Evolutionary conservation across 2,113 vertebrate genomes (phyloP), one percentile per base, ranked within the genome.

Genomic region (Oceanites oceanicus): DNA sequence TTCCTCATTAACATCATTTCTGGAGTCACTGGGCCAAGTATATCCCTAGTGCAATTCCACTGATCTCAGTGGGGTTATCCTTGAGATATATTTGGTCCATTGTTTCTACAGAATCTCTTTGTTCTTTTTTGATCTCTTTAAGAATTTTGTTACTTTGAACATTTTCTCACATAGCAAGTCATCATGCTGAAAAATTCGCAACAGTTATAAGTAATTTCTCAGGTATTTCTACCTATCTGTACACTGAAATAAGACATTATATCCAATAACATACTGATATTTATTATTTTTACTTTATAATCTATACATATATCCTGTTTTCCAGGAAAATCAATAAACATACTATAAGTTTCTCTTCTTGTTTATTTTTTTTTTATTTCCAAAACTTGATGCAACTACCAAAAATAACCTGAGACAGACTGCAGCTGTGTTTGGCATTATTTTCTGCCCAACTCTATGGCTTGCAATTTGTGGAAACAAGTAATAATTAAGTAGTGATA

Each of bases 1-100:
- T 90, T 96, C 89, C 94, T 97, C 96, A 97, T 97, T 97, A 97
- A 95, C 96, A 97, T 97, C 88, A 94, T 81, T 97, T 97, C 72
- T 96, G 86, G 88, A 97, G 90, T 94, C 96, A 96, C 71, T 94
- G 92, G 96, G 96, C 92, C 92, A 97, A 96, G 90, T 89, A 94
- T 91, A 97, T 94, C 94, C 96, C 88, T 86, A 63, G 61, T 91
- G 86, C 92, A 95, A 96, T 96, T 94, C 88, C 95, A 97, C 95
- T 97, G 96, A 96, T 96, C 95, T 96, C 93, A 96, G 82, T 93
- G 90, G 95, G 94, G 92, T 96, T 96, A 94, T 86, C 87, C 72
- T 77, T 93, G 88, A 81, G 80, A 93, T 97, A 93, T 59, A 92
- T 95, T 95, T 96, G 85, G 88, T 88, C 66, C 82, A 95, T 93